Evolutionary conservation across 1,140 invertebrate genomes (phyloP), one percentile per base, ranked within the genome.

Genomic region (Pogonomyrmex barbatus): DNA sequence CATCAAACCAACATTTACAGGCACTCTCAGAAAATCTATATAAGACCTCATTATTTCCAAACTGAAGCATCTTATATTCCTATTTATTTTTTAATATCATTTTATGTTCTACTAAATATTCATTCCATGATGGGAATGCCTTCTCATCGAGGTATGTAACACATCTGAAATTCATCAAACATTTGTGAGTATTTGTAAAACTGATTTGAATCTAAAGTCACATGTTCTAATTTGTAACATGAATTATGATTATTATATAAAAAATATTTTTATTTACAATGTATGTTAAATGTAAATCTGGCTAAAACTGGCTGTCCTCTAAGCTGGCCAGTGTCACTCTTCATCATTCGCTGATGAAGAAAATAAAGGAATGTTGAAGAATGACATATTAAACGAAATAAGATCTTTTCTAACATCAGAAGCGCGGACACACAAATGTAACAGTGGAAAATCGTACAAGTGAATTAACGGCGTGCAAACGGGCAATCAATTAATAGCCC

Each of bases 401-500:
- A 39, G 9, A 12, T 47, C 5, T 33, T 30, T 24, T 42, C 12
- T 45, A 12, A 45, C 4, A 10, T 45, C 30, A 33, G 10, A 83
- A 39, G 33, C 17, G 42, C 39, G 10, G 67, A 68, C 36, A 24
- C 24, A 24, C 24, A 68, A 58, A 14, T 17, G n/a, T 60, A 83
- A 54, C n/a, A 24, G 17, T 24, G n/a, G 42, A 47, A 71, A 70
- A 47, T 4, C 12, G 67, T 45, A 9, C 39, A 73, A n/a, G n/a
- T 39, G 45, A 83, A 60, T 83, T 70, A 83, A 70, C 17, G 4
- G 52, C 17, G 36, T 4, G 47, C 42, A 62, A 73, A 68, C 42
- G 42, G 30, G 42, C 14, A 68, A 81, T 70, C 47, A 36, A 75
- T 83, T 83, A 68, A 83, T 83, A 50, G 54, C 65, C 36, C 36